A percentile compares a stretch with the other conserved stretches of the same genome.
Conservation (phyloP, 1,140 invertebrate genomes). For the Pseudachorutes palmiensis region DNA sequence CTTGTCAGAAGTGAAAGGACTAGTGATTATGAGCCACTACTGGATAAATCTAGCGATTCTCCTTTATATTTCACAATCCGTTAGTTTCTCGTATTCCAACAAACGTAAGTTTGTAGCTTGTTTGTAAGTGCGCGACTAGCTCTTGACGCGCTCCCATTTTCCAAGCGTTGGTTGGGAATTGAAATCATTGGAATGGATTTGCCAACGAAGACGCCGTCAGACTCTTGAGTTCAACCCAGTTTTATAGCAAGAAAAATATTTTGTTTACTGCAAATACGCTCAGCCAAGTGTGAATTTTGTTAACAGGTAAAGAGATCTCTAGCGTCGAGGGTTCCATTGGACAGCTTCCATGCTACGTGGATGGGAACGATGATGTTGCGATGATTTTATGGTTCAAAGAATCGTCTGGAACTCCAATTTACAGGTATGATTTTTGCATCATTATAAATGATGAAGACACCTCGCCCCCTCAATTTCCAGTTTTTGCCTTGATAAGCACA, state of each 20-base stretch:
- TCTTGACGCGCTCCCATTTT: not conserved
- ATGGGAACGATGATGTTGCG: slow-evolving; percentile 59
- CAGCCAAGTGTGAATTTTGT: not conserved
- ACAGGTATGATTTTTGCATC: slow-evolving; percentile 59
- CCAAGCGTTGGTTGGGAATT: not conserved
- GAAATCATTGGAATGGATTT: not conserved
- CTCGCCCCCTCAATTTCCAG: too few species aligned
- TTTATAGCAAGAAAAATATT: not conserved
- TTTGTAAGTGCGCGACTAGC: not conserved
- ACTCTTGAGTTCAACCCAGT: too few species aligned
- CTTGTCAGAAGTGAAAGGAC: too few species aligned
- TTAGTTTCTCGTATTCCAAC: too few species aligned
- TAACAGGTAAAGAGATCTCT: slow-evolving; percentile 31
- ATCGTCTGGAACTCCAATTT: slow-evolving; percentile 70
- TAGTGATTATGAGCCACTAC: too few species aligned
- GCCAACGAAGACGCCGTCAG: too few species aligned
- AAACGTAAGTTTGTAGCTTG: not conserved
- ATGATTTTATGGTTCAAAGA: slow-evolving; percentile 86
- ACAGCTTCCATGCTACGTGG: slow-evolving; percentile 34
- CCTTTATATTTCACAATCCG: too few species aligned
- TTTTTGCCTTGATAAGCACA: too few species aligned
- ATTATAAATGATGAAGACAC: too few species aligned
- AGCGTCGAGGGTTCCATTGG: slow-evolving; percentile 28
- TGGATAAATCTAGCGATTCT: too few species aligned
- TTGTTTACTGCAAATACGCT: not conserved